phyloP scores from a whole-genome alignment of 2,113 vertebrate species.

The human (Homo sapiens) region GRCh38 chr7:18677001-18677500 shows the following conservation, averaged over 20 bases:
- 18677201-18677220: slow-evolving; percentile 41
- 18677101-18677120: neutral
- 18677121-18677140: neutral
- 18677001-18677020: neutral
- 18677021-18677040: neutral
- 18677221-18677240: neutral
- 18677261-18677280: neutral
- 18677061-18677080: neutral
- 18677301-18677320: neutral
- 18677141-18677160: neutral
- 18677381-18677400: neutral
- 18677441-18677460: neutral
- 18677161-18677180: neutral
- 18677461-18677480: neutral
- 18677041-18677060: neutral
- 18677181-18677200: neutral
- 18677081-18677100: neutral
- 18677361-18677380: neutral
- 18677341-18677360: neutral
- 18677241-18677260: neutral
- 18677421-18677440: neutral
- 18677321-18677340: neutral
- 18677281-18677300: neutral
- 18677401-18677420: neutral
- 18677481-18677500: neutral